phyloP scores from a whole-genome alignment of 2,888 invertebrate genomes.

The Penaeus monodon region DNA sequence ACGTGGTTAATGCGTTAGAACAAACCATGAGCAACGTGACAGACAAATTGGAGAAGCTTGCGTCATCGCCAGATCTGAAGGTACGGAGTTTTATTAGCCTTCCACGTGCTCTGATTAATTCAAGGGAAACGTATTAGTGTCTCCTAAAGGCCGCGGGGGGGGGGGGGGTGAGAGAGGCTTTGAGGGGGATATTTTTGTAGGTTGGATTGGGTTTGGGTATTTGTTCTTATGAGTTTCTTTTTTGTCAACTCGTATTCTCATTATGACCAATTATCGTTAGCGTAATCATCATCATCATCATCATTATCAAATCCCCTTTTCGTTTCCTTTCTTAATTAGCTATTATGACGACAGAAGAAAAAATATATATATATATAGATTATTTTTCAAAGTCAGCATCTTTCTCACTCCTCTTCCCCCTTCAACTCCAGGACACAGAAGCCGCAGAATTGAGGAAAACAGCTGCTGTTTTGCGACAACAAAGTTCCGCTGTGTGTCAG shows the following conservation, averaged over 20 bases:
- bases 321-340: neutral
- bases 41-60: slow-evolving; percentile 51
- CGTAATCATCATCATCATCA: too few species aligned
- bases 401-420: too few species aligned
- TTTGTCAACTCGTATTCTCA: too few species aligned
- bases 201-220: too few species aligned
- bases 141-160: too few species aligned
- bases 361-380: neutral
- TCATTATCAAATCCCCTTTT: too few species aligned
- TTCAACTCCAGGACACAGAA: slow-evolving; percentile 33
- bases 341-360: neutral
- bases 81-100: slow-evolving; percentile 3
- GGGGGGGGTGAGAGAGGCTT: too few species aligned
- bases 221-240: too few species aligned
- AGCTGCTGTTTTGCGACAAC: slow-evolving; percentile 52
- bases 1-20: slow-evolving; percentile 53
- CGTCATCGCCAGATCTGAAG: slow-evolving; percentile 63
- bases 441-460: slow-evolving; percentile 50
- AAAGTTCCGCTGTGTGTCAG: slow-evolving; percentile 57
- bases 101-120: neutral
- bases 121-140: too few species aligned
- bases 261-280: too few species aligned
- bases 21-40: slow-evolving; percentile 57
- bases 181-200: too few species aligned
- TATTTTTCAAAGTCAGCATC: too few species aligned